Evolutionary conservation across 2,888 invertebrate species (phyloP).

Genomic region (Nysson spinosus): DNA sequence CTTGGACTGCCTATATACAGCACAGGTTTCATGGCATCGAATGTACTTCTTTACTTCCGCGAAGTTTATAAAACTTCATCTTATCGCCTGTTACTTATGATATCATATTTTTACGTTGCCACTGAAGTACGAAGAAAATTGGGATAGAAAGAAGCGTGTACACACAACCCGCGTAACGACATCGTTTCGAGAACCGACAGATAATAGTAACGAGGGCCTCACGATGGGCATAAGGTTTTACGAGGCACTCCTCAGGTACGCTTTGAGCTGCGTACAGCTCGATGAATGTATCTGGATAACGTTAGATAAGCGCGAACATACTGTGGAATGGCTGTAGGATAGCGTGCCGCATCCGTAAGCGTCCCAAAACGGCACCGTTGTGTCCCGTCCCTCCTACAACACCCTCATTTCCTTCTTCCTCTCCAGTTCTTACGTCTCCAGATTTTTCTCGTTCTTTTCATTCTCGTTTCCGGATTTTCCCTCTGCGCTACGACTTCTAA

Average conservation of each 20-base stretch:
- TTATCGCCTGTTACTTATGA: too few species aligned
- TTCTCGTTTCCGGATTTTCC: background rate
- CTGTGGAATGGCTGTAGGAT: conserved; percentile 19
- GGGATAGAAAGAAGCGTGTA: background rate
- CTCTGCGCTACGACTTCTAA: too few species aligned
- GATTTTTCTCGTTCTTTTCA: background rate
- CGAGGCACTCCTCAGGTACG: conserved; percentile 22
- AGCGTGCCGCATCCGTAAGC: conserved; percentile 17
- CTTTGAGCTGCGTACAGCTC: conserved; percentile 7
- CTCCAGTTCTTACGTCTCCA: background rate
- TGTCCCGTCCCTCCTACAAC: too few species aligned
- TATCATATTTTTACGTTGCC: too few species aligned
- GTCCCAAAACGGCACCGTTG: conserved; percentile 10
- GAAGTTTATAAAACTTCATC: too few species aligned
- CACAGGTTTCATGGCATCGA: too few species aligned
- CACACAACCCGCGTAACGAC: background rate
- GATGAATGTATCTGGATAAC: conserved; percentile 24
- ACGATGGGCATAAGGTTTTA: conserved; percentile 43
- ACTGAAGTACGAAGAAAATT: background rate
- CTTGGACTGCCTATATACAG: too few species aligned
- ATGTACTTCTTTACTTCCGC: too few species aligned
- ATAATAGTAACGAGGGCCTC: conserved; percentile 38
- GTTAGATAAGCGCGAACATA: conserved; percentile 39
- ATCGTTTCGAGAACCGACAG: conserved; percentile 4
- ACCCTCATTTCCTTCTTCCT: background rate